These are phyloP conservation scores for Thyatira batis DNA, from an alignment of 2,888 invertebrate species.

Conservation along the genomic window DNA sequence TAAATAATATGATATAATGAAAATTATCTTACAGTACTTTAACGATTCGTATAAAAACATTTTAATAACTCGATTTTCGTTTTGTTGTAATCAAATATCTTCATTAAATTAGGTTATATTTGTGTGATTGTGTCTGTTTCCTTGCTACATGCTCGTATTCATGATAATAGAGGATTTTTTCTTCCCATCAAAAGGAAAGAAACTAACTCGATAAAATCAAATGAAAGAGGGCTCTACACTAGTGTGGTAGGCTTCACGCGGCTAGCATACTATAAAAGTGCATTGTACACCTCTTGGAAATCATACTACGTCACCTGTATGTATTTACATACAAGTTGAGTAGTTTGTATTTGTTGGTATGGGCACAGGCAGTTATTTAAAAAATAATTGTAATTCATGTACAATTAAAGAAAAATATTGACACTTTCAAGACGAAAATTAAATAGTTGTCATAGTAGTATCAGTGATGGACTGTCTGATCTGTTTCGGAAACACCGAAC, in stretches of 20 bases:
- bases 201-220: conserved; percentile 17
- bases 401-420: no score
- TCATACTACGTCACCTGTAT: conserved; percentile 51
- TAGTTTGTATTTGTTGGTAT: conserved; percentile 2
- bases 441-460: no score
- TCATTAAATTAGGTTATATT: no score
- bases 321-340: conserved; percentile 33
- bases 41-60: neutral
- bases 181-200: neutral
- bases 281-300: conserved; percentile 74
- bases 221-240: conserved; percentile 37
- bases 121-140: no score
- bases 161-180: neutral
- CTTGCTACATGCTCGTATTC: no score
- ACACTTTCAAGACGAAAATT: no score
- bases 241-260: conserved; percentile 53
- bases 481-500: no score
- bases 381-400: neutral
- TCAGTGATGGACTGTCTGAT: no score
- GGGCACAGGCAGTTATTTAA: neutral
- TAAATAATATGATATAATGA: no score
- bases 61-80: neutral
- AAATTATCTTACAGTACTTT: no score
- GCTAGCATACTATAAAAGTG: conserved; percentile 73
- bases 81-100: no score